A percentile compares a stretch with the other conserved stretches of the same genome.
phyloP scores from a whole-genome alignment of 2,113 vertebrate species.

The Diadophis punctatus region DNA sequence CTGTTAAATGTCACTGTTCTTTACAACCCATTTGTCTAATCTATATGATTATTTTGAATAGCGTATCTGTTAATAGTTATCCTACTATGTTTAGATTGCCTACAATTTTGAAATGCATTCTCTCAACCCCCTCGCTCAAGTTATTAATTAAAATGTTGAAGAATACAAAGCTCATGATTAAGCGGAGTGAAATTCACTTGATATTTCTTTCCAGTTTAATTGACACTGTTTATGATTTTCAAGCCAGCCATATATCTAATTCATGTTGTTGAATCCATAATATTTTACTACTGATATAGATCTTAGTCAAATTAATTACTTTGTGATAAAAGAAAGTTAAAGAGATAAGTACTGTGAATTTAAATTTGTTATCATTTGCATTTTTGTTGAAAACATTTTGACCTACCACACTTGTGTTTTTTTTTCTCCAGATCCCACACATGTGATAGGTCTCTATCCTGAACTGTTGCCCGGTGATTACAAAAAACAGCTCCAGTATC shows the following conservation, averaged over 20 bases:
- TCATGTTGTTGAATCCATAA: background rate
- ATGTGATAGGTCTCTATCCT: slow-evolving; percentile 97
- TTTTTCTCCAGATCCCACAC: slow-evolving; percentile 86
- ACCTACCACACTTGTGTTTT: slow-evolving; percentile 20
- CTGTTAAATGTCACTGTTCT: background rate
- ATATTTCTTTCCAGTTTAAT: background rate
- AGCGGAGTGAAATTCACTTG: background rate
- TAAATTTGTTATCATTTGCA: slow-evolving; percentile 14
- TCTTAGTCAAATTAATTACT: background rate
- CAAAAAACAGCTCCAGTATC: slow-evolving; percentile 95
- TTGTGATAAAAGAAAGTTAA: background rate
- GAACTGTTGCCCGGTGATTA: slow-evolving; percentile 94
- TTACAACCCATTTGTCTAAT: background rate
- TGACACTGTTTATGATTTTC: background rate
- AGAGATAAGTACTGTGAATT: background rate
- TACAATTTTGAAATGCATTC: background rate
- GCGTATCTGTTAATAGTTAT: background rate
- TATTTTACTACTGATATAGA: background rate
- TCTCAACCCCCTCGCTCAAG: background rate
- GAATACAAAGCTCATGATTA: background rate
- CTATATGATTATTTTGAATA: background rate
- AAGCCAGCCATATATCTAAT: background rate
- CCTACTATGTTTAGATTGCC: background rate
- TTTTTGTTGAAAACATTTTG: slow-evolving; percentile 35
- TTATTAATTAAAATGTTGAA: background rate